Conservation (phyloP, 2,888 invertebrate genomes). For the Eumerus sabulonum region DNA sequence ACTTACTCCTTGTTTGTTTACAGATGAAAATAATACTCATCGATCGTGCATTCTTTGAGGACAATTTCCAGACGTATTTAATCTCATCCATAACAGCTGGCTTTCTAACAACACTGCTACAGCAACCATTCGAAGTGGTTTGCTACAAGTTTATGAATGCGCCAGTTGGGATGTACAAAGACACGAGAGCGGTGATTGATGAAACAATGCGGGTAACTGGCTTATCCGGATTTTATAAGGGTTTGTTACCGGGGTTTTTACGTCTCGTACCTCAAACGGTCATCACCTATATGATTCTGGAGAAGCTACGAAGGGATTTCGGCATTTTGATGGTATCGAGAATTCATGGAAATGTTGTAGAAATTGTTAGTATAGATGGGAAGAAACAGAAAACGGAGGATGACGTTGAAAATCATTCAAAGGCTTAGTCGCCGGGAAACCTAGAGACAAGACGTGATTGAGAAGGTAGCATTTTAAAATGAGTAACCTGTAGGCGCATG, state of each 20-base stretch:
- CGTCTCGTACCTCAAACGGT: constrained; percentile 66
- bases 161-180: constrained; percentile 14
- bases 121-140: constrained; percentile 69
- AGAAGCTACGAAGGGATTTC: constrained; percentile 41
- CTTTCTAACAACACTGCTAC: constrained; percentile 53
- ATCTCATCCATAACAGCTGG: constrained; percentile 60
- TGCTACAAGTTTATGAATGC: constrained; percentile 56
- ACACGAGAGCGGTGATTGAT: constrained; percentile 16
- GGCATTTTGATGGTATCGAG: constrained; percentile 6
- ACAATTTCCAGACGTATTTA: constrained; percentile 52
- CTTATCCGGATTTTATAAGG: constrained; percentile 67
- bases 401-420: background rate
- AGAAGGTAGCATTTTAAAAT: no score
- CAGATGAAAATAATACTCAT: background rate
- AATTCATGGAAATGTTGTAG: constrained; percentile 2
- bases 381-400: background rate
- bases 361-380: constrained; percentile 5
- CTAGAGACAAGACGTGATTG: no score
- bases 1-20: background rate
- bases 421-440: no score
- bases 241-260: constrained; percentile 47
- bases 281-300: constrained; percentile 58
- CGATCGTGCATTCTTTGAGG: background rate
- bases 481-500: no score
- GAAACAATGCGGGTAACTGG: constrained; percentile 52